These are phyloP conservation scores for Watsonalla cultraria DNA, from an alignment of 2,888 invertebrate species.

Conservation along the genomic window DNA sequence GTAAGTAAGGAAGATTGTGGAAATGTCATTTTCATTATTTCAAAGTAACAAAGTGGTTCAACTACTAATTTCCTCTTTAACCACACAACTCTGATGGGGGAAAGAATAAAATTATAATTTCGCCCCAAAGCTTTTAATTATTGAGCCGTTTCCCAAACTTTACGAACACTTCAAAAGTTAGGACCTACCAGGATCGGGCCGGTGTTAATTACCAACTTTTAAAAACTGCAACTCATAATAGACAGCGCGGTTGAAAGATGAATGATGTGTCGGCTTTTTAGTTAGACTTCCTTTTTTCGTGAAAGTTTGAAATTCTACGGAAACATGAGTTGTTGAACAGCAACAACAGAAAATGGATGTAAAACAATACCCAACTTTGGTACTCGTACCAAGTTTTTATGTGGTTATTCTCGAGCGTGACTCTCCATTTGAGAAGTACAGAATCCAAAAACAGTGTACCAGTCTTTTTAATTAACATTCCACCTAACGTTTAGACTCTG, in stretches of 20 bases:
- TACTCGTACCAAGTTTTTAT: neutral
- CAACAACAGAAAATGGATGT: conserved; percentile 46
- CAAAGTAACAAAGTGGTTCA: conserved; percentile 7
- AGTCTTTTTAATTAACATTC: no score
- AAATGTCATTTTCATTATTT: conserved; percentile 14
- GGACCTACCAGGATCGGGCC: conserved; percentile 54
- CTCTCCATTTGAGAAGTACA: no score
- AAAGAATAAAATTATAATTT: conserved; percentile 34
- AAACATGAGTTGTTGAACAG: conserved; percentile 34
- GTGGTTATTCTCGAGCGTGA: no score
- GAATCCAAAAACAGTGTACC: no score
- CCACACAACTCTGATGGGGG: conserved; percentile 35
- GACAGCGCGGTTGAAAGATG: conserved; percentile 71
- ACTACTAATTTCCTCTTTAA: conserved; percentile 24
- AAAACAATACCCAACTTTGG: conserved; percentile 8
- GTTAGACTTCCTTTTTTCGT: conserved; percentile 24
- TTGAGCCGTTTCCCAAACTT: conserved; percentile 66
- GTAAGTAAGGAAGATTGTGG: conserved; percentile 13
- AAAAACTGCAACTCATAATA: conserved; percentile 77
- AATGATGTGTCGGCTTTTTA: conserved; percentile 67
- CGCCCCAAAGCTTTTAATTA: conserved; percentile 61
- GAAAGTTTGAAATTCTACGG: conserved; percentile 34
- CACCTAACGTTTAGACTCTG: no score
- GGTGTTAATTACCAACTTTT: conserved; percentile 76
- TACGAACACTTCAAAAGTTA: conserved; percentile 67